phyloP scores from a whole-genome alignment of 2,888 invertebrate species.

The Pharmacophagus antenor region DNA sequence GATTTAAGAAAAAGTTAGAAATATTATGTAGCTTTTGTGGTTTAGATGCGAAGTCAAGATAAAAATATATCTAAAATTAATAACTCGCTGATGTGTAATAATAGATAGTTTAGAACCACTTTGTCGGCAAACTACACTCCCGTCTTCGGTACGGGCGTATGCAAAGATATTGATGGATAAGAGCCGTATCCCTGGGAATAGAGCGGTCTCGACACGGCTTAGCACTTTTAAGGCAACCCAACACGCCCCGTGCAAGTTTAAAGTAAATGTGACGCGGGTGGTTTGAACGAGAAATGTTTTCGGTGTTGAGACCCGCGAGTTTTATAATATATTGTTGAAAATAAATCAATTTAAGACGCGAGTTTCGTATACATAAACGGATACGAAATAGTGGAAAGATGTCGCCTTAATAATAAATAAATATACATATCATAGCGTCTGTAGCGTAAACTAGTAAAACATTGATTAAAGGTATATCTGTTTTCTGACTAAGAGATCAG shows the following conservation, averaged over 20 bases:
- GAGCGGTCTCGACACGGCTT: slow-evolving; percentile 74
- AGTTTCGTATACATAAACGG: neutral
- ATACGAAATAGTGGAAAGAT: neutral
- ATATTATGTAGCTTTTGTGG: neutral
- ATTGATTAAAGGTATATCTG: no score
- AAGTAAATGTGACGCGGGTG: slow-evolving; percentile 45
- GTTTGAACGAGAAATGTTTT: slow-evolving; percentile 34
- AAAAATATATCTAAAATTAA: slow-evolving; percentile 1
- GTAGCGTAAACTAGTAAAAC: no score
- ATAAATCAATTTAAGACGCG: neutral
- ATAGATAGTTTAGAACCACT: slow-evolving; percentile 24
- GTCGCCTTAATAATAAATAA: no score
- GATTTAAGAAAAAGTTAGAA: no score
- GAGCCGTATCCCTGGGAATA: slow-evolving; percentile 69
- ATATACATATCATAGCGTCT: no score
- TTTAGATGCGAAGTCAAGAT: neutral
- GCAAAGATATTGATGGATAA: slow-evolving; percentile 82
- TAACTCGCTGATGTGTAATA: neutral
- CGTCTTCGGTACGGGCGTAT: slow-evolving; percentile 46
- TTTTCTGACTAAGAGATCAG: no score
- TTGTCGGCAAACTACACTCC: slow-evolving; percentile 41
- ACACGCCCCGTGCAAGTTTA: slow-evolving; percentile 50
- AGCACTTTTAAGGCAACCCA: slow-evolving; percentile 72
- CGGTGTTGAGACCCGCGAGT: slow-evolving; percentile 9
- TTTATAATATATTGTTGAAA: slow-evolving; percentile 7